Base-by-base conservation (phyloP, 2,888 invertebrate genomes). In the Stenoptilia bipunctidactyla region DNA sequence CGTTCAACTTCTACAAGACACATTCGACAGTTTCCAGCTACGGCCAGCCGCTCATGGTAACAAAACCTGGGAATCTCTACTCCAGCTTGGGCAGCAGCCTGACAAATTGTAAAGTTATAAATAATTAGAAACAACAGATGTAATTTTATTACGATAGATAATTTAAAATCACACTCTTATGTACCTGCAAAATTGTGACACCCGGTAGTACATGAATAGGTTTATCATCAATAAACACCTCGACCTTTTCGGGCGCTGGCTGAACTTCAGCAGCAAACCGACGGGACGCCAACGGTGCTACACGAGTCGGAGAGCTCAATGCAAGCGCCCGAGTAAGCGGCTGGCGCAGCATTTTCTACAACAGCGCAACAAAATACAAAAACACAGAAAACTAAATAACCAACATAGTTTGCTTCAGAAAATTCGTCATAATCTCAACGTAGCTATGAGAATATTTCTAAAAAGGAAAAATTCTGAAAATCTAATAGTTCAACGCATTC, bases 1-100 rank as follows among this genome's bases (percentile, higher is more conserved):
- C 96, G 98, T 69, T 99, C 99, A 9, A 99, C 97, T 80, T 99
- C 99, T 0, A 99, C 99, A 15, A 99, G 86, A 77, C 99, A 99
- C 99, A 99, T 99, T 47, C 99, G 89, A 66, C 98, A 99, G 83
- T 99, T 99, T 36, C 99, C 99, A 49, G 99, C 99, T 20, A 99
- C 94, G 3, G 98, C 97, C 41, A 99, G 87, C 38, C 99, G 88
- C 67, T 99, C 99, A 84, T 99, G 99, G 72, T 99, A 99, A 74
- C 99, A 99, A 74, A 99, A 99, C 44, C 99, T 86, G 1, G 99
- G 99, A 51, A 99, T 99, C 84, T 99, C 98, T 35, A 99, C 92
- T 10, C 99, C 99, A 49, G 92, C 89, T 76, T 92, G 86, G 1
- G 97, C 97, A 40, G 97, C 98, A 51, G 96, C 99, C 95, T 97